Base-by-base conservation (phyloP, 2,888 invertebrate species). In the Brenthis daphne region DNA sequence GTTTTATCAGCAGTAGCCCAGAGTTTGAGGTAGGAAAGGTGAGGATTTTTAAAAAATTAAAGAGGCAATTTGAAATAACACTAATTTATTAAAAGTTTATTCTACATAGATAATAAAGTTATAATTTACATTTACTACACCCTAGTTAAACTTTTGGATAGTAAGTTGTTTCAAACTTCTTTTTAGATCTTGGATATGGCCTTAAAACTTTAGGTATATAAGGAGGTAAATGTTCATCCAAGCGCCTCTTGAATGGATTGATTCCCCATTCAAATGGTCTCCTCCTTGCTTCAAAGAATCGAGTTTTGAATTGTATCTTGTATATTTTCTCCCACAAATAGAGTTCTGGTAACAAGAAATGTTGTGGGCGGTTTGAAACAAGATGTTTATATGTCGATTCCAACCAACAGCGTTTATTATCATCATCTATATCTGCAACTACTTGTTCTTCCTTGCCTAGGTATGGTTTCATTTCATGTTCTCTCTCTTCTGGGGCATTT, bases 321-420 rank as follows among this genome's bases (percentile, higher is more conserved):
- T 97, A 98, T 73, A 98, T 96, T 74, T 94, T 94, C 81, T 98
- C 97, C 98, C 98, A 98, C 68, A 94, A 84, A 79, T 96, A 96
- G 50, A 95, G 89, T 89, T 98, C 97, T 29, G 96, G 96, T 13
- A 86, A 69, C 57, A 94, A 85, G 24, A 93, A 88, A 79, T 94
- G 94, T 68, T 94, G 93, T 0, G 95, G 94, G 74, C 96, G 94
- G 81, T 96, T 96, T 2, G 96, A 90, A 65, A 94, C 90, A 74
- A 97, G 80, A 82, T 95, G 93, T 80, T 96, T 96, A 78, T 95
- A 96, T 67, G 86, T 90, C 1, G 89, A 79, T 82, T 97, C 96
- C 50, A 97, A 85, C 94, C 97, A 97, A 68, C 85, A 86, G 50
- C 97, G 93, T 77, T 94, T 94, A 29, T 96, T 95, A 58, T 94